Percentiles rank a stretch among this genome's conserved stretches.
Conservation (phyloP, 2,113 vertebrate genomes). For the Brienomyrus longianalis region DNA sequence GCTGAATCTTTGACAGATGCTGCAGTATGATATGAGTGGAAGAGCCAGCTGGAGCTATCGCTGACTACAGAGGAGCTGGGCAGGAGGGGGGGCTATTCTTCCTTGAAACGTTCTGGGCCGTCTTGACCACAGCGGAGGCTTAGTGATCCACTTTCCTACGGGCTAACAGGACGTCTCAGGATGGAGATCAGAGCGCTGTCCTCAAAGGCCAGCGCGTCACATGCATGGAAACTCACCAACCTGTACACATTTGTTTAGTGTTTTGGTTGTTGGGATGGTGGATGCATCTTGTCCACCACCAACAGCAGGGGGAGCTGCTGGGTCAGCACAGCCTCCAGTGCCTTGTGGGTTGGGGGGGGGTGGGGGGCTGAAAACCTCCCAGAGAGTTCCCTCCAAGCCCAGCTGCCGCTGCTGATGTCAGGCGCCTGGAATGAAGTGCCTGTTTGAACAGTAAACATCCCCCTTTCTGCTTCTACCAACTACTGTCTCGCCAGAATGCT, state of each 20-base stretch:
- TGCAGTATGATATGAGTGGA: neutral
- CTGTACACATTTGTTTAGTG: neutral
- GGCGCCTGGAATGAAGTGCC: constrained; percentile 52
- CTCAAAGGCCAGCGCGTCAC: neutral
- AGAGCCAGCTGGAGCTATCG: neutral
- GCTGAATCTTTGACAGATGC: neutral
- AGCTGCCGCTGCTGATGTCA: constrained; percentile 51
- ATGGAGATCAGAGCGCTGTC: neutral
- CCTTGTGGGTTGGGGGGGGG: neutral
- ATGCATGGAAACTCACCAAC: neutral
- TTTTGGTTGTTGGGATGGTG: neutral
- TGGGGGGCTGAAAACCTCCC: constrained; percentile 42
- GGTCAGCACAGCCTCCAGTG: neutral
- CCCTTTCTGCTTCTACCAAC: constrained; percentile 47
- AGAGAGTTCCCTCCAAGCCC: constrained; percentile 33
- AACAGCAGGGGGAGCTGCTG: neutral
- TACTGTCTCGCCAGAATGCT: constrained; percentile 46
- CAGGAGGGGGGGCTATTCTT: neutral
- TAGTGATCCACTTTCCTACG: neutral
- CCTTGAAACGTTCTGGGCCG: neutral
- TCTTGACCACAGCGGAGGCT: neutral
- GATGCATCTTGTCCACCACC: neutral
- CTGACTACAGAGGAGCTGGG: neutral
- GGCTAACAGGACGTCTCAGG: neutral
- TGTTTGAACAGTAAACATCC: constrained; percentile 54